Base-by-base conservation (phyloP, 2,888 invertebrate species). In the Philhelius pedissequus region DNA sequence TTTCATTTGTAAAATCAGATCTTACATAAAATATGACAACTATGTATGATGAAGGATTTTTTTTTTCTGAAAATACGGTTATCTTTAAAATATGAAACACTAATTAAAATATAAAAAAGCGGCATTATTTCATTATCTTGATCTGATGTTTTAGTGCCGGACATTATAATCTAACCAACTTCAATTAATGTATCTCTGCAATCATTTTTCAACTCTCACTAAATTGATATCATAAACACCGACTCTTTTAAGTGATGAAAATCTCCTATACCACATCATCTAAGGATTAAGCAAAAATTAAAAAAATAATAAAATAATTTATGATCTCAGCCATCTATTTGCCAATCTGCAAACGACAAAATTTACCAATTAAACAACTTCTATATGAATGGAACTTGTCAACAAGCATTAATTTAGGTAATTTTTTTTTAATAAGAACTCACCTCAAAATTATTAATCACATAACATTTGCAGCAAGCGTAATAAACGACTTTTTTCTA, bases 341-440 rank as follows among this genome's bases (percentile, higher is more conserved):
- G 22, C 60, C 25, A 62, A 62, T 43, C 13, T 27, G 11, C 15
- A 30, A 62, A 43, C 15, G 62, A 43, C 54, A 52, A 52, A 32
- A 68, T 56, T 62, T 40, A 58, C 38, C 56, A 62, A 38, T 56
- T 22, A 32, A 69, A 52, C 75, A 30, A 58, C 62, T 69, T 69
- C 62, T 64, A 58, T 52, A 56, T 52, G 69, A 30, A 79, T 84
- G 76, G 71, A 75, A 48, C 43, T 75, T 84, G 80, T 84, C 84
- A 80, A 80, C 71, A 84, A 56, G 71, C 80, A 80, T 80, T 80
- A 48, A 68, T n/a, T n/a, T 60, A 30, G 11, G 54, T 76, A 11
- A 6, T 35, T 20, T 32, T 15, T 56, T 18, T 9, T 6, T 18
- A 7, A 50, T 9, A 43, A 54, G 20, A 54, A 84, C 84, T 84